Percentiles rank a stretch among this genome's conserved stretches.
phyloP scores from a whole-genome alignment of 2,797 vertebrate species.

The Semotilus atromaculatus region DNA sequence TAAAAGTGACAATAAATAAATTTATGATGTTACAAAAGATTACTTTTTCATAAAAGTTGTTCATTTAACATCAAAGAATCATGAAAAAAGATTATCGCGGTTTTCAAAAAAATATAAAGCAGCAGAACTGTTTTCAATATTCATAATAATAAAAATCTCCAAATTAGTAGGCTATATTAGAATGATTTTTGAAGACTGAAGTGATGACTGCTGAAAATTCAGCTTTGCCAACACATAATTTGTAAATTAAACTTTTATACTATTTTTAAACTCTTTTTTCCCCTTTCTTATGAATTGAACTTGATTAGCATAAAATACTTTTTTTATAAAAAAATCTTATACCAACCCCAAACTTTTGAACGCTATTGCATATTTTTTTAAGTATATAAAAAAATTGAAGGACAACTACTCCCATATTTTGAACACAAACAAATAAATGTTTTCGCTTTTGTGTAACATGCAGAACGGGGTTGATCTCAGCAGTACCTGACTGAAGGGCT shows the following conservation, averaged over 20 bases:
- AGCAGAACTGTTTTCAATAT: background rate
- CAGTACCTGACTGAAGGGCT: slow-evolving; percentile 24
- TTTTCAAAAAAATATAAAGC: background rate
- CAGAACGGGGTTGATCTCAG: slow-evolving; percentile 25
- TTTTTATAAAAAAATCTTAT: background rate
- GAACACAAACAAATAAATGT: background rate
- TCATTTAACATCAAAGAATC: background rate
- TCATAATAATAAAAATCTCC: background rate
- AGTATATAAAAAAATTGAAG: background rate
- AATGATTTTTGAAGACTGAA: background rate
- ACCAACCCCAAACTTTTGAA: background rate
- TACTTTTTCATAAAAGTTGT: background rate
- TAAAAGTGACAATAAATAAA: background rate
- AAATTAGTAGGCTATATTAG: background rate
- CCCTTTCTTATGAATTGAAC: background rate
- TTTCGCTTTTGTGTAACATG: slow-evolving; percentile 21
- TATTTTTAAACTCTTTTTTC: background rate
- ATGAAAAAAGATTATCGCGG: background rate
- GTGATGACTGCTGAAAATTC: background rate
- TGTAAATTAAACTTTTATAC: background rate
- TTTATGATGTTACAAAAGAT: background rate
- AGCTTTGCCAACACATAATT: background rate
- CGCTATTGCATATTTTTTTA: background rate
- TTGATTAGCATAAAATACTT: background rate
- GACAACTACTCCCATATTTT: background rate